Evolutionary conservation across 2,113 vertebrate species (phyloP).

Genomic region (Pithys albifrons): DNA sequence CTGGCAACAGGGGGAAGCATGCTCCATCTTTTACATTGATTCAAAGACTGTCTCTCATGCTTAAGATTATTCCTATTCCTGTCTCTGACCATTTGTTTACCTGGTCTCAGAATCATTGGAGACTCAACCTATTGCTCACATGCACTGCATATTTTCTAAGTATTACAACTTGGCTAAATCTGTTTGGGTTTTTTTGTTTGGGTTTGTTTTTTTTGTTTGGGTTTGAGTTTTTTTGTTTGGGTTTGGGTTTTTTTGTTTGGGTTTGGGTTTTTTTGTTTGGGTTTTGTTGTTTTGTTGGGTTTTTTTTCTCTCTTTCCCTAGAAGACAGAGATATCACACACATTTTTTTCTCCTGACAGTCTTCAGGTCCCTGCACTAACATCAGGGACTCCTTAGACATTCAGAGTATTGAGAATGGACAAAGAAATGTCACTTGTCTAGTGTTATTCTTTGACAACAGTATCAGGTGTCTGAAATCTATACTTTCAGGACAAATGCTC

Average conservation of each 20-base stretch:
- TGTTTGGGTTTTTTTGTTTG: too few relatives aligned
- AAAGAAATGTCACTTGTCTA: neutral
- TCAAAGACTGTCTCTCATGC: neutral
- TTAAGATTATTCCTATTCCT: neutral
- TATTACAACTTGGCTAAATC: neutral
- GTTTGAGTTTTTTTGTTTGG: too few relatives aligned
- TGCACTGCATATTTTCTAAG: neutral
- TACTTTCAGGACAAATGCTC: neutral
- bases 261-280: too few relatives aligned
- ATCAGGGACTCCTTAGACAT: neutral
- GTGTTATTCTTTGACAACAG: neutral
- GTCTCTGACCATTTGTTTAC: neutral
- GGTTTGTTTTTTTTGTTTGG: too few relatives aligned
- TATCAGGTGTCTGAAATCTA: neutral
- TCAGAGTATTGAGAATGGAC: neutral
- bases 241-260: too few relatives aligned
- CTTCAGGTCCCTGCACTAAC: neutral
- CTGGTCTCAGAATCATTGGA: neutral
- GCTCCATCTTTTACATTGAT: neutral
- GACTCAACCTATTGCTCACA: neutral
- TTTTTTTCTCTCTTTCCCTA: too few relatives aligned
- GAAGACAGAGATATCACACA: neutral
- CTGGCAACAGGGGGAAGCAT: neutral
- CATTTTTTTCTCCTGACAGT: neutral
- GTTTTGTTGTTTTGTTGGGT: too few relatives aligned